Conservation (phyloP, 2,113 vertebrate genomes). For the Manacus vitellinus region DNA sequence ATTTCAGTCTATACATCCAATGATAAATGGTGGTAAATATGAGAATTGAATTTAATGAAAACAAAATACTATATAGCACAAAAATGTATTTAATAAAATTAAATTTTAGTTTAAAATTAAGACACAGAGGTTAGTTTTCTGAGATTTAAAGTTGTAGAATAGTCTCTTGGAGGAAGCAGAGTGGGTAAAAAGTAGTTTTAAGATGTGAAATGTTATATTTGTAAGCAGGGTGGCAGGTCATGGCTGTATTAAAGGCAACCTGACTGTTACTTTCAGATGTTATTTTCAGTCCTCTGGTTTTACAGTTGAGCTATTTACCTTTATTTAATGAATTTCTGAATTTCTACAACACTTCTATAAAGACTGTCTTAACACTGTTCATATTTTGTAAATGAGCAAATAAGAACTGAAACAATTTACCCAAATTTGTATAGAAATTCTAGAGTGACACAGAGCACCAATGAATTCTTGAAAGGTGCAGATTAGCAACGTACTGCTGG, state of each 20-base stretch:
- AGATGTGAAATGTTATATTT: background rate
- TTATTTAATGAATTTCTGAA: background rate
- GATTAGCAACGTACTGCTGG: background rate
- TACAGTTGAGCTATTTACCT: background rate
- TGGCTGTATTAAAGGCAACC: background rate
- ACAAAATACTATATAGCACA: background rate
- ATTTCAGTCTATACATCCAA: background rate
- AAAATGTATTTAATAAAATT: background rate
- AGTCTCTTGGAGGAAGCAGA: background rate
- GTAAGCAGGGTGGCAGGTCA: background rate
- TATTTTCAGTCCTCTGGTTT: background rate
- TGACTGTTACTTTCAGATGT: background rate
- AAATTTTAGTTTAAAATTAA: background rate
- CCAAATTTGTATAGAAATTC: background rate
- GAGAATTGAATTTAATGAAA: background rate
- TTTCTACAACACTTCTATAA: background rate
- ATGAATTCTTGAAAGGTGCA: background rate
- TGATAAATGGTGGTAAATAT: background rate
- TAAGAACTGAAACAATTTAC: background rate
- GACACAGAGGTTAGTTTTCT: background rate
- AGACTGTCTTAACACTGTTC: background rate
- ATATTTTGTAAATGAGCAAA: background rate
- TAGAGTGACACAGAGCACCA: accelerated
- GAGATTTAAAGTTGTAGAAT: background rate
- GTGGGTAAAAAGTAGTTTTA: background rate